Evolutionary conservation across 2,113 vertebrate species (phyloP), one percentile per base, ranked within the genome.

Genomic region (Piprites chloris): DNA sequence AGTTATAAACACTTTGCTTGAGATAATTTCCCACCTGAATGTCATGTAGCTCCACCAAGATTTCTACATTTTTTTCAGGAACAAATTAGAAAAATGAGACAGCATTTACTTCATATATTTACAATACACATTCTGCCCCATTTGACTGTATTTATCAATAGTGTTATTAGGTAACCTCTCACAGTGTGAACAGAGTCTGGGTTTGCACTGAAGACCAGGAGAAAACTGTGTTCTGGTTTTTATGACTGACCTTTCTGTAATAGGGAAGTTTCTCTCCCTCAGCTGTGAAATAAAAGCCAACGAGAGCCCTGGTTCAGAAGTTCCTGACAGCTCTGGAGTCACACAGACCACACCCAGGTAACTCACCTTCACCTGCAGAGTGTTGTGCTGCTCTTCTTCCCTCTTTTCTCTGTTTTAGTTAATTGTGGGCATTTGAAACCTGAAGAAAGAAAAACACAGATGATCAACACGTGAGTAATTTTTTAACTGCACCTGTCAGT

Each of bases 321-420:
- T 3, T 14, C 9, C 55, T 12, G 20, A 23, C 27, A 12, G 4
- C 18, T 62, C n/a, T 42, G n/a, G 5, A 8, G 10, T 2, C 2
- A 39, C 35, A 16, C 2, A 63, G 10, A 4, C 55, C 32, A 14
- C 17, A 3, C 42, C 50, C 62, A 28, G 14, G 53, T 3, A 42
- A 9, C 46, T 41, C 9, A 90, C 89, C 85, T 62, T 23, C 11
- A 11, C 37, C 41, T 49, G 5, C 11, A 33, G 58, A 28, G 32
- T 4, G 4, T 27, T 23, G 69, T 83, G 62, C 50, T 77, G 75
- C 5, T 39, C 9, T 19, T 56, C n/a, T 17, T 49, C 59, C 3
- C 0, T 21, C 1, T 62, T 44, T 46, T 46, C 47, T 46, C 39
- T 28, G 49, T 52, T 90, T 71, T 81, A 11, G 58, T 59, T 59